Base-by-base conservation (phyloP, 2,113 vertebrate genomes). In the Rattus rattus region DNA sequence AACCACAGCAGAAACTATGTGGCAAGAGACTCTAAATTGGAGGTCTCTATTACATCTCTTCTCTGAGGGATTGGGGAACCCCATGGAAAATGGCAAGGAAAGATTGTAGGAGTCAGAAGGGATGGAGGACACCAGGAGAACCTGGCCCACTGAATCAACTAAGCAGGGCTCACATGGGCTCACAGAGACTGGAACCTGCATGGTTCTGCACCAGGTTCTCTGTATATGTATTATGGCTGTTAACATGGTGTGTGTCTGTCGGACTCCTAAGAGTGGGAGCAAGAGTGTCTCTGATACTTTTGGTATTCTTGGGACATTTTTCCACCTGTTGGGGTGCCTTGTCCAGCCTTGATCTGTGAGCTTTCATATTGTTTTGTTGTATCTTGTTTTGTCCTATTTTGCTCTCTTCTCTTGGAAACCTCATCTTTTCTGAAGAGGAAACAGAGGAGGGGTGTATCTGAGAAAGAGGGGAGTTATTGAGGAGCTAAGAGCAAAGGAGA, bases 391-490 rank as follows among this genome's bases (percentile, higher is more conserved):
- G 11, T 83, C 7, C 2, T 39, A 4, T 16, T 61, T 83, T 52
- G 49, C 49, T 80, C 30, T 36, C 4, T 2, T 39, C 36, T 61
- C 54, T 83, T 8, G 1, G 33, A 61, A 22, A 83, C 22, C 36
- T 83, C 56, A 24, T 61, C n/a, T 61, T 83, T 61, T 83, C 80
- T 61, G 22, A 39, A 14, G 19, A 39, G 22, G 14, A 39, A 83
- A 83, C 9, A 19, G 22, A 61, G 36, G 2, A 7, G 8, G 22
- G 1, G 36, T 28, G 1, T 39, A 28, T 83, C 26, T 61, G n/a
- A 3, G 6, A 12, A 11, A 19, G 5, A n/a, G 36, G 36, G 6
- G 6, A 61, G 9, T 10, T 59, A 39, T 12, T 0, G 1, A 36
- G 36, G 7, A 54, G 43, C 10, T 61, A 61, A 39, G 36, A 39